Conservation (phyloP, 2,797 vertebrate species). For the Scolopax bukidnonensis region DNA sequence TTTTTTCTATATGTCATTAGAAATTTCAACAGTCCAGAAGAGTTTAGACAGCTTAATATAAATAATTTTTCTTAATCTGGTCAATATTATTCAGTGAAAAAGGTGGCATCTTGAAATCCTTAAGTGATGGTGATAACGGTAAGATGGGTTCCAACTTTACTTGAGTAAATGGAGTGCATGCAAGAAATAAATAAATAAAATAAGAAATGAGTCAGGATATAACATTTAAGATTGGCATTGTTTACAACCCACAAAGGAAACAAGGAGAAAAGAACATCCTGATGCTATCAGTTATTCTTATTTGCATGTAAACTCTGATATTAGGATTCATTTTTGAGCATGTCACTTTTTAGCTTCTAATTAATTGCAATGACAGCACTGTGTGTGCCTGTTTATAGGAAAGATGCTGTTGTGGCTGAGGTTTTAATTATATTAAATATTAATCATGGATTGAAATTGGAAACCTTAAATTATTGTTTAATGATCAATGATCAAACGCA, state of each 20-base stretch:
- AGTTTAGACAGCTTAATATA: constrained; percentile 24
- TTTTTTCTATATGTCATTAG: background rate
- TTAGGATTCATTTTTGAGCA: constrained; percentile 52
- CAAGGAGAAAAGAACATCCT: constrained; percentile 10
- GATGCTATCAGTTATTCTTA: constrained; percentile 16
- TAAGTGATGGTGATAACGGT: background rate
- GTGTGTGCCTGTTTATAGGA: constrained; percentile 31
- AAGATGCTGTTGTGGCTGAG: constrained; percentile 37
- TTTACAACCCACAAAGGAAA: constrained; percentile 40
- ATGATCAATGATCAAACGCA: constrained; percentile 76
- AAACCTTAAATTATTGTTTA: constrained; percentile 76
- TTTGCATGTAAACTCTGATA: constrained; percentile 63
- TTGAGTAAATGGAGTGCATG: background rate
- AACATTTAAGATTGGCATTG: constrained; percentile 16
- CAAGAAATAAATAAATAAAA: background rate
- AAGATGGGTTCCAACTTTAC: background rate
- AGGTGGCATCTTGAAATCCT: constrained; percentile 28
- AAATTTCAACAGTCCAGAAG: constrained; percentile 23
- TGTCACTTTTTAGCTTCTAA: constrained; percentile 75
- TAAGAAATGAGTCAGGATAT: background rate
- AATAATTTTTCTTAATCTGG: constrained; percentile 4
- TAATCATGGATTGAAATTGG: constrained; percentile 68
- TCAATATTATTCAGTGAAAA: constrained; percentile 25
- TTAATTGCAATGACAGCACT: constrained; percentile 71
- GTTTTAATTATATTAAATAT: constrained; percentile 76